phyloP scores from a whole-genome alignment of 2,888 invertebrate species.

The Clistopyga incitator region DNA sequence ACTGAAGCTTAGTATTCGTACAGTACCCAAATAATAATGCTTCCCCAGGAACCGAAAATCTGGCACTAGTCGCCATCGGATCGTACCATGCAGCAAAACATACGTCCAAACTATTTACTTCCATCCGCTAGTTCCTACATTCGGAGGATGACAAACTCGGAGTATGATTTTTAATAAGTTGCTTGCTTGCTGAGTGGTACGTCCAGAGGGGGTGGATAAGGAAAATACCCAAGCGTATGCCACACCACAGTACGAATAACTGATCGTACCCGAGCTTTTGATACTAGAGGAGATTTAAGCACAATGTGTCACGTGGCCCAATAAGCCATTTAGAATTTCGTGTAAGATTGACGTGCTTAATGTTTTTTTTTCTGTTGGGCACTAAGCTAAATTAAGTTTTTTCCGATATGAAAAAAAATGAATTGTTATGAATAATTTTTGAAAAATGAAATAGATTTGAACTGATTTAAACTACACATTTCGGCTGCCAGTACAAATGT shows the following conservation, averaged over 20 bases:
- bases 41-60: not conserved
- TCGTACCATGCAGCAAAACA: not conserved
- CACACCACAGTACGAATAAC: slow-evolving; percentile 30
- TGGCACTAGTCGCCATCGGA: not conserved
- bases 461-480: too few species aligned
- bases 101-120: not conserved
- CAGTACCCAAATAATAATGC: slow-evolving; percentile 9
- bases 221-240: slow-evolving; percentile 21
- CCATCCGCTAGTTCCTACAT: not conserved
- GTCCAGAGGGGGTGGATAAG: not conserved
- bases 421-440: too few species aligned
- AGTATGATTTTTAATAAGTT: slow-evolving; percentile 58
- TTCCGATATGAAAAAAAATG: too few species aligned
- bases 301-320: too few species aligned
- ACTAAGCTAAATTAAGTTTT: too few species aligned
- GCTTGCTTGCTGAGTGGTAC: not conserved
- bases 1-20: not conserved
- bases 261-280: not conserved
- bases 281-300: not conserved
- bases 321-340: too few species aligned
- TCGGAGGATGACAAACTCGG: slow-evolving; percentile 34
- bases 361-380: too few species aligned
- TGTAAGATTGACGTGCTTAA: too few species aligned
- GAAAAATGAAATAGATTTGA: too few species aligned
- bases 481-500: too few species aligned